Conservation (phyloP, 1,140 invertebrate genomes). For the Pseudomyrmex gracilis region DNA sequence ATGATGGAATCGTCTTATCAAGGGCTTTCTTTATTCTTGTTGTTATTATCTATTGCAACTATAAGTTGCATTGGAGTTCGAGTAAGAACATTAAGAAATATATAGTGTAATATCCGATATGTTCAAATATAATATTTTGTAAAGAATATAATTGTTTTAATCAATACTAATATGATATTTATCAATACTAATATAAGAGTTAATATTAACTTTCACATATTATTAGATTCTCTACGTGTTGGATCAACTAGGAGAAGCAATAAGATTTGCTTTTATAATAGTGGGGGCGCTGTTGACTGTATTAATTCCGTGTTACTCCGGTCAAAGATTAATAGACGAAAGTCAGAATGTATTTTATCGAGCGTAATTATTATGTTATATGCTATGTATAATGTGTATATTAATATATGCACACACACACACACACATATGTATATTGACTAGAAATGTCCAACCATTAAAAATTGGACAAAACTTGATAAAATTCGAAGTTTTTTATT, state of each 20-base stretch:
- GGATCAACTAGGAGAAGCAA: not conserved
- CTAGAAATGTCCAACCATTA: not conserved
- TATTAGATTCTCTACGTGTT: constrained; percentile 9
- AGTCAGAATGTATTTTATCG: constrained; percentile 26
- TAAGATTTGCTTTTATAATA: constrained; percentile 7
- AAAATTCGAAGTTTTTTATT: too few species aligned
- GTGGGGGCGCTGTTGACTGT: not conserved
- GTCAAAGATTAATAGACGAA: constrained; percentile 40
- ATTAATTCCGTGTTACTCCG: not conserved
- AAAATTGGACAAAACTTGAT: too few species aligned
- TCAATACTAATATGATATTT: too few species aligned
- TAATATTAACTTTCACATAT: constrained; percentile 8
- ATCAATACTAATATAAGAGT: too few species aligned
- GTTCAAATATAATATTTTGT: too few species aligned
- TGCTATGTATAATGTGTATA: not conserved
- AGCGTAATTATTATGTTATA: constrained; percentile 25
- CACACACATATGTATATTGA: not conserved
- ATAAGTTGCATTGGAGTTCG: constrained; percentile 3
- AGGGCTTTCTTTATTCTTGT: not conserved
- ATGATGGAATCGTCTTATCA: not conserved
- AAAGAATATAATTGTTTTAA: too few species aligned
- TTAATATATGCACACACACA: not conserved
- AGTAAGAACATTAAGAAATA: not conserved
- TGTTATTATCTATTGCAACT: not conserved
- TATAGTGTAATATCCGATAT: too few species aligned